Conservation (phyloP, 2,113 vertebrate genomes). For the Illadopsis cleaveri region DNA sequence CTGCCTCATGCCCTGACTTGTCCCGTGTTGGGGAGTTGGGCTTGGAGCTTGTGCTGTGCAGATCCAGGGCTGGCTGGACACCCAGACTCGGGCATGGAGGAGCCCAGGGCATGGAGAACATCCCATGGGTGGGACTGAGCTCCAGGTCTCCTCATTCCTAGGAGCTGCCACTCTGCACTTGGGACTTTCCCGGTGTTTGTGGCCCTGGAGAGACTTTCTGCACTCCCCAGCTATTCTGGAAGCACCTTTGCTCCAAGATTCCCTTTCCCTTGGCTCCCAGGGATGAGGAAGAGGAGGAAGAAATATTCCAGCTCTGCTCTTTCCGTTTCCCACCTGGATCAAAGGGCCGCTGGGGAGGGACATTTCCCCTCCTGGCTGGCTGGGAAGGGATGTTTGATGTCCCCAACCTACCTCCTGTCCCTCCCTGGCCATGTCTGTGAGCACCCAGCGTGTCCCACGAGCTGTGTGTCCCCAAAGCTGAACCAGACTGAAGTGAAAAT, state of each 20-base stretch:
- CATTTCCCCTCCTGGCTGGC: not conserved
- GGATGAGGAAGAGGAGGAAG: not conserved
- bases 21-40: not conserved
- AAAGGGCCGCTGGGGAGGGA: not conserved
- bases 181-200: accelerated
- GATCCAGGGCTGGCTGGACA: not conserved
- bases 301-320: not conserved
- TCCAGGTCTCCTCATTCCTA: accelerated
- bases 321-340: not conserved
- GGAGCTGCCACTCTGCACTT: not conserved
- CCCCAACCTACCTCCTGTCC: not conserved
- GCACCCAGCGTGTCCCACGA: not conserved
- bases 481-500: not conserved
- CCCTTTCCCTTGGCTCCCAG: not conserved
- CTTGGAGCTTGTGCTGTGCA: not conserved
- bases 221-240: not conserved
- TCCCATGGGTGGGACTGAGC: not conserved
- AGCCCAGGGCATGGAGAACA: not conserved
- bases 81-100: not conserved
- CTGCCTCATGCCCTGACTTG: not conserved
- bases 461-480: accelerated
- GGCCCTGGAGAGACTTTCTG: not conserved
- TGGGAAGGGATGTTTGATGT: not conserved
- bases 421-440: not conserved
- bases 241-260: not conserved